Conservation (phyloP, 2,797 vertebrate species). For the Botia kubotai region DNA sequence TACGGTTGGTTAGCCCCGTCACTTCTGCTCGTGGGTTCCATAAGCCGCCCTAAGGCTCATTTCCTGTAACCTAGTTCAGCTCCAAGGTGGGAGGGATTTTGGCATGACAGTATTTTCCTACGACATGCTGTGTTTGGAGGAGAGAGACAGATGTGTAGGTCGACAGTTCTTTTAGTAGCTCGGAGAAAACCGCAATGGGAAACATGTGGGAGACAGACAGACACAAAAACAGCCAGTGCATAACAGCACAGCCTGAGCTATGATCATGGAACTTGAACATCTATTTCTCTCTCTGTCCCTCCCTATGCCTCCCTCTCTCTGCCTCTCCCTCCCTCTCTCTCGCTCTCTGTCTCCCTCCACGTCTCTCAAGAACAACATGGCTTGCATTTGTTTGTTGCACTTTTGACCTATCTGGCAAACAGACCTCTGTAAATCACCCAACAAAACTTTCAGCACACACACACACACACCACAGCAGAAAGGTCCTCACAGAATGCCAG, state of each 20-base stretch:
- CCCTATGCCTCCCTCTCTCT: not conserved
- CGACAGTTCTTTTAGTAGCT: slow-evolving; percentile 36
- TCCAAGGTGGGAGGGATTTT: not conserved
- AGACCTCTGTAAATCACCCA: slow-evolving; percentile 13
- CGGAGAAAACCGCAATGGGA: slow-evolving; percentile 7
- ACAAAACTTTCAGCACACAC: not conserved
- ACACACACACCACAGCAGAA: not conserved
- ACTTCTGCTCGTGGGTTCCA: slow-evolving; percentile 22
- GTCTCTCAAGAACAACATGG: not conserved
- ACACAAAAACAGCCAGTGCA: not conserved
- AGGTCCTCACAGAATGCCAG: not conserved
- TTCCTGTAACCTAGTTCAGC: slow-evolving; percentile 35
- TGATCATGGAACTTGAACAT: too few relatives aligned
- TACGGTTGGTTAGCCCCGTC: not conserved
- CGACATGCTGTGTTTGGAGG: not conserved
- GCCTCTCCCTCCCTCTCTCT: too few relatives aligned
- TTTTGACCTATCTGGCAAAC: slow-evolving; percentile 18
- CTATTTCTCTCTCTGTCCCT: too few relatives aligned
- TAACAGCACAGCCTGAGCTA: not conserved
- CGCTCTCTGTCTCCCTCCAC: not conserved
- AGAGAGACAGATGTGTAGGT: slow-evolving; percentile 11
- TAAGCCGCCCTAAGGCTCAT: slow-evolving; percentile 23
- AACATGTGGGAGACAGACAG: slow-evolving; percentile 13
- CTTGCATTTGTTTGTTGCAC: slow-evolving; percentile 9
- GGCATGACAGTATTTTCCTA: not conserved